Conservation (phyloP, 2,113 vertebrate species). For the Notechis scutatus region DNA sequence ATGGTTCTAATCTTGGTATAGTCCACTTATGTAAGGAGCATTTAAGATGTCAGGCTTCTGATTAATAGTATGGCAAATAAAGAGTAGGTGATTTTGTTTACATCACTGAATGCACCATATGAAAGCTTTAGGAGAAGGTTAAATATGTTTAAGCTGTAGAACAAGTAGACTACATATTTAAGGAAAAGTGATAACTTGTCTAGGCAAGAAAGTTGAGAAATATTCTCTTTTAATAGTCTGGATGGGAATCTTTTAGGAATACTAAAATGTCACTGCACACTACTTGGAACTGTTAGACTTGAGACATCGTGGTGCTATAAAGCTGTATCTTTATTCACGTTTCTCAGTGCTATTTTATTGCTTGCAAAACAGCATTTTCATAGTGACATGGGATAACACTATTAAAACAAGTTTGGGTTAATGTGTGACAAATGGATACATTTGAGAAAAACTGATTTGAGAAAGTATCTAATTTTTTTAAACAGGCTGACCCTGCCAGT, state of each 20-base stretch:
- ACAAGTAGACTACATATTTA: not conserved
- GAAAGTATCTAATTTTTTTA: not conserved
- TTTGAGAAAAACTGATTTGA: not conserved
- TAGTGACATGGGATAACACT: not conserved
- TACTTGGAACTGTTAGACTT: not conserved
- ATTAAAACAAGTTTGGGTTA: not conserved
- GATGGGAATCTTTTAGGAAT: not conserved
- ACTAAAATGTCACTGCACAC: not conserved
- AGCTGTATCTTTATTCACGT: not conserved
- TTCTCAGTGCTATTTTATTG: not conserved
- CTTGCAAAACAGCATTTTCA: not conserved
- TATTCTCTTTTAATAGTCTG: not conserved
- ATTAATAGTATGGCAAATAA: not conserved
- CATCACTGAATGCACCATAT: not conserved
- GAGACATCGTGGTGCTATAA: not conserved
- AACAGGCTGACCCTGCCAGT: not conserved
- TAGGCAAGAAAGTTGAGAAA: not conserved
- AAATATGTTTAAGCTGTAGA: not conserved
- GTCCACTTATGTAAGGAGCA: not conserved
- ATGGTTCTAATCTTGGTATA: not conserved
- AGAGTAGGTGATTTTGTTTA: not conserved
- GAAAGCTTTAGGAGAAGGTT: not conserved
- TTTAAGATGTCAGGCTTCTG: not conserved
- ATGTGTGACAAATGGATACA: not conserved
- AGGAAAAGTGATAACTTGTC: not conserved